A percentile compares a stretch with the other conserved stretches of the same genome.
Evolutionary conservation across 2,888 invertebrate genomes (phyloP).

Genomic region (Phortica okadai): DNA sequence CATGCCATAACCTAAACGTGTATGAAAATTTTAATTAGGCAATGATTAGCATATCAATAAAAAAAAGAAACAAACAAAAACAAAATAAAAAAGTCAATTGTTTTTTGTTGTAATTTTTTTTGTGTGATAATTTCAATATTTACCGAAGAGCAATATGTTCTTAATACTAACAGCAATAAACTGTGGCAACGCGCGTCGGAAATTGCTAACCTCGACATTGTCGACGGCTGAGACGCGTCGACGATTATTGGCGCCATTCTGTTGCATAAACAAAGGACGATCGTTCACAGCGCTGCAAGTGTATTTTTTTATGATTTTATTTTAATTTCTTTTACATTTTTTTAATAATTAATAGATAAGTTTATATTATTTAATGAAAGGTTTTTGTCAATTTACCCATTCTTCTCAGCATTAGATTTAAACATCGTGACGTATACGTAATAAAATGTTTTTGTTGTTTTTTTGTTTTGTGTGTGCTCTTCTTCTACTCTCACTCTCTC

Average conservation of each 20-base stretch:
- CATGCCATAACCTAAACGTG: slow-evolving; percentile 83
- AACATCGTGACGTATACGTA: slow-evolving; percentile 50
- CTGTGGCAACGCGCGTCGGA: slow-evolving; percentile 83
- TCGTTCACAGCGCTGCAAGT: slow-evolving; percentile 66
- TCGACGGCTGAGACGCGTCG: slow-evolving; percentile 52
- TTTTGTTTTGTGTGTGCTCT: not conserved
- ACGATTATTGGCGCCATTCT: slow-evolving; percentile 57
- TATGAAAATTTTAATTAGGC: slow-evolving; percentile 7
- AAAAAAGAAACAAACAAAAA: not conserved
- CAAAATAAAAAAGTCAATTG: not conserved
- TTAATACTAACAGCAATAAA: slow-evolving; percentile 88
- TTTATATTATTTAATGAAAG: slow-evolving; percentile 27
- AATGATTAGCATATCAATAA: not conserved
- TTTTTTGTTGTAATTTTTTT: slow-evolving; percentile 23
- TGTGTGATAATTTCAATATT: slow-evolving; percentile 56
- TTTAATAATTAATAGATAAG: slow-evolving; percentile 22
- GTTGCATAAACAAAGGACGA: slow-evolving; percentile 72
- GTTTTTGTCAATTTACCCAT: slow-evolving; percentile 52
- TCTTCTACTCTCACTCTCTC: not conserved
- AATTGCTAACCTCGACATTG: slow-evolving; percentile 74
- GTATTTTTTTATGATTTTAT: slow-evolving; percentile 13
- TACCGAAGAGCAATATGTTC: slow-evolving; percentile 85
- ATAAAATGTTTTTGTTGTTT: not conserved
- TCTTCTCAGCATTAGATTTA: slow-evolving; percentile 61
- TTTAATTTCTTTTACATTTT: not conserved